Evolutionary conservation across 2,113 vertebrate genomes (phyloP).

Genomic region (Saccopteryx leptura): DNA sequence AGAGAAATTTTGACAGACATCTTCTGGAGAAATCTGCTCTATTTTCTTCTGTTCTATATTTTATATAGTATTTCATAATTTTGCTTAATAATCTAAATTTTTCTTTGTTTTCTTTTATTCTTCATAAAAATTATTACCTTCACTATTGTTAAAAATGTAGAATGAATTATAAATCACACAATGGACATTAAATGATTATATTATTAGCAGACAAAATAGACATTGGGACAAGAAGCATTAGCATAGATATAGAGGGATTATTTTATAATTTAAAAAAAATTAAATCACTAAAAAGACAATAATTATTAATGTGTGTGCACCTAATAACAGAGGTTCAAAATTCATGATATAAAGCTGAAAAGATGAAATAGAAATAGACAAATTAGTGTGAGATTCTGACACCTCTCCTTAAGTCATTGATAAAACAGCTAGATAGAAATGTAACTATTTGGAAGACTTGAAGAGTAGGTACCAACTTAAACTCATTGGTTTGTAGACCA

Average conservation of each 20-base stretch:
- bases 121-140: not conserved
- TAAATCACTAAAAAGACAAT: not conserved
- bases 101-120: not conserved
- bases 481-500: not conserved
- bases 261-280: not conserved
- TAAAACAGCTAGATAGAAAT: not conserved
- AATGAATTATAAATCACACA: not conserved
- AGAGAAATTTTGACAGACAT: constrained; percentile 25
- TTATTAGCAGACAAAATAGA: constrained; percentile 18
- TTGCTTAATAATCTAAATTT: not conserved
- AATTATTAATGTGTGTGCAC: not conserved
- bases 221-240: not conserved
- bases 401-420: not conserved
- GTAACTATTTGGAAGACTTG: not conserved
- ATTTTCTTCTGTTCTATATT: constrained; percentile 28
- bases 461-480: not conserved
- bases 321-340: not conserved
- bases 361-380: not conserved
- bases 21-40: not conserved
- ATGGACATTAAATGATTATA: not conserved
- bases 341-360: not conserved
- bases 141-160: not conserved
- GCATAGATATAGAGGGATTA: not conserved
- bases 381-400: not conserved
- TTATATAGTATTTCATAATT: constrained; percentile 20